These are phyloP conservation scores for Brachymystax lenok DNA, from an alignment of 2,797 vertebrate species.

Conservation along the genomic window DNA sequence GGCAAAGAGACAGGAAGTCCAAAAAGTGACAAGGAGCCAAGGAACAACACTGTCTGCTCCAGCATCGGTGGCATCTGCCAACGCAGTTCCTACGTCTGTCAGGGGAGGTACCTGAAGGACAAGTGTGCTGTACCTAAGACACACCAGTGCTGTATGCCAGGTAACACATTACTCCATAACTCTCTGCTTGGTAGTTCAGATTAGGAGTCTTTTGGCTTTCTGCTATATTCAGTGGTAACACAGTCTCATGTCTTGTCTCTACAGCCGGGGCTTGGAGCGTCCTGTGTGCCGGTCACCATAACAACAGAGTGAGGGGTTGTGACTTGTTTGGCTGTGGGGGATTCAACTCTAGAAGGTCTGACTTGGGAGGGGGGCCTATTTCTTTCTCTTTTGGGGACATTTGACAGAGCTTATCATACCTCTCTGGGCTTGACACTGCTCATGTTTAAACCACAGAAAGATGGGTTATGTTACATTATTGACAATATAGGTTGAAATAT, in stretches of 20 bases:
- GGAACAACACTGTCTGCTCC: conserved; percentile 42
- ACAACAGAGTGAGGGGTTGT: conserved; percentile 62
- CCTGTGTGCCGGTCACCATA: conserved; percentile 56
- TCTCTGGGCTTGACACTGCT: no score
- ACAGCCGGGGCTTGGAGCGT: conserved; percentile 50
- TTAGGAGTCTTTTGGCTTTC: neutral
- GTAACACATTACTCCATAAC: conserved; percentile 18
- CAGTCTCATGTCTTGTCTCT: neutral
- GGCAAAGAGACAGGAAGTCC: conserved; percentile 34
- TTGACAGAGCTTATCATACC: neutral
- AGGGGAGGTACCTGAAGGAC: conserved; percentile 56
- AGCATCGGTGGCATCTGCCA: conserved; percentile 64
- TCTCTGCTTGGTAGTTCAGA: neutral
- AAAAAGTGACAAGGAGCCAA: conserved; percentile 9
- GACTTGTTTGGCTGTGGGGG: conserved; percentile 53
- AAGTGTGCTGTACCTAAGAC: conserved; percentile 44
- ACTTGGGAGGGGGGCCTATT: neutral
- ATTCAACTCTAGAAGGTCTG: conserved; percentile 54
- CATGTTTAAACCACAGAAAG: no score
- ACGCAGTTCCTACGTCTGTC: conserved; percentile 49
- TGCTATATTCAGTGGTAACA: conserved; percentile 1
- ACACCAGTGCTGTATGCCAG: conserved; percentile 58
- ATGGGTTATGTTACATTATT: no score
- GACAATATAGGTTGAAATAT: no score
- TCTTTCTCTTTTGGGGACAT: neutral